Conservation (phyloP, 2,113 vertebrate species). For the Sialia sialis region DNA sequence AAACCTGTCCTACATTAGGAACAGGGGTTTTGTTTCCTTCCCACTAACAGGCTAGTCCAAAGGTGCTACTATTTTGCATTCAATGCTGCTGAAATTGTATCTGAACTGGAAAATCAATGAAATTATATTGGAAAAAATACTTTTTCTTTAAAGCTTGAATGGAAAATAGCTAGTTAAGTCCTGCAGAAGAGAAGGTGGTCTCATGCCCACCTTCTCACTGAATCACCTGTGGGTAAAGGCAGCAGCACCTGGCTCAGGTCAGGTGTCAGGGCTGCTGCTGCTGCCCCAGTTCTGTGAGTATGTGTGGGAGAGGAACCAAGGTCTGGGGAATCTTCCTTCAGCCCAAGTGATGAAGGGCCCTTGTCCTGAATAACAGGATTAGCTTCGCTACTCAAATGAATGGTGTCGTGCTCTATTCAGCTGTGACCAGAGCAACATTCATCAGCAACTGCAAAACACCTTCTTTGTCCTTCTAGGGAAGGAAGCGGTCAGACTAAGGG, state of each 20-base stretch:
- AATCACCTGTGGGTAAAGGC: neutral
- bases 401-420: slow-evolving; percentile 11
- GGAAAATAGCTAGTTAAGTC: neutral
- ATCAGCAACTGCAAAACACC: slow-evolving; percentile 38
- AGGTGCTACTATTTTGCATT: neutral
- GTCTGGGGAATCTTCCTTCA: neutral
- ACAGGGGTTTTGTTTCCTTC: neutral
- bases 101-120: neutral
- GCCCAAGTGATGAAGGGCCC: neutral
- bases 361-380: slow-evolving; percentile 23
- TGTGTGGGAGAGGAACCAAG: neutral
- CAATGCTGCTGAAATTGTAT: neutral
- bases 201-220: neutral
- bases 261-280: neutral
- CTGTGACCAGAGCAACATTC: slow-evolving; percentile 20
- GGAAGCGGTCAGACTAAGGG: neutral
- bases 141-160: neutral
- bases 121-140: neutral
- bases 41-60: neutral
- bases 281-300: neutral
- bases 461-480: slow-evolving; percentile 39
- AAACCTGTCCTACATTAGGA: neutral
- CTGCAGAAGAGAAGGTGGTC: neutral
- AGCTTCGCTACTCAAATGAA: slow-evolving; percentile 23
- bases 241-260: neutral